Percentiles rank a stretch among this genome's conserved stretches.
Evolutionary conservation across 2,113 vertebrate genomes (phyloP).

Genomic region (Cheilinus undulatus): DNA sequence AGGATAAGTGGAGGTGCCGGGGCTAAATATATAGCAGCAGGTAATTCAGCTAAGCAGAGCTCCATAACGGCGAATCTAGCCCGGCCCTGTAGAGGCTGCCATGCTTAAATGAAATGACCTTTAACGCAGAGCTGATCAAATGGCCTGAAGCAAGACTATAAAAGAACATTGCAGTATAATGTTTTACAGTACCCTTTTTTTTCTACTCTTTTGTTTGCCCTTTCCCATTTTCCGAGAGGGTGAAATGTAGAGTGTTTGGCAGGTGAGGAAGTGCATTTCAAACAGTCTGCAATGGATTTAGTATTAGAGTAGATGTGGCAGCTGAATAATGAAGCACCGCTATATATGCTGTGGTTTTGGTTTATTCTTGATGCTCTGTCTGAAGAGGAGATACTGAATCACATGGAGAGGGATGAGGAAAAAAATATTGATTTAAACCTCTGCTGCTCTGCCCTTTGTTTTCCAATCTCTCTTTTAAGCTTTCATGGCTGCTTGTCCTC

Average conservation of each 20-base stretch:
- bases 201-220: conserved; percentile 68
- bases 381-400: conserved; percentile 40
- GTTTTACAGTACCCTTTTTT: conserved; percentile 73
- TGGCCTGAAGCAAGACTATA: conserved; percentile 67
- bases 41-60: conserved; percentile 55
- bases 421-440: conserved; percentile 48
- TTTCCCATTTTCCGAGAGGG: conserved; percentile 57
- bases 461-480: conserved; percentile 38
- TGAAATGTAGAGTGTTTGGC: conserved; percentile 58
- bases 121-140: conserved; percentile 78
- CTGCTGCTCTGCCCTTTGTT: conserved; percentile 37
- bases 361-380: conserved; percentile 36
- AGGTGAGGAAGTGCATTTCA: conserved; percentile 43
- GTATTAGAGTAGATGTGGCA: conserved; percentile 28
- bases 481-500: conserved; percentile 66
- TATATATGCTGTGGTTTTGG: conserved; percentile 11
- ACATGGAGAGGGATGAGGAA: conserved; percentile 14
- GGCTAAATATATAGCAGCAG: conserved; percentile 49
- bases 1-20: conserved; percentile 27
- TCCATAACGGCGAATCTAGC: conserved; percentile 34
- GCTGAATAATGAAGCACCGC: conserved; percentile 40
- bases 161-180: conserved; percentile 72
- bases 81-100: conserved; percentile 52
- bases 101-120: conserved; percentile 77
- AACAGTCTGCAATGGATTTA: conserved; percentile 46